Conservation (phyloP, 2,797 vertebrate genomes). For the Argya squamiceps region DNA sequence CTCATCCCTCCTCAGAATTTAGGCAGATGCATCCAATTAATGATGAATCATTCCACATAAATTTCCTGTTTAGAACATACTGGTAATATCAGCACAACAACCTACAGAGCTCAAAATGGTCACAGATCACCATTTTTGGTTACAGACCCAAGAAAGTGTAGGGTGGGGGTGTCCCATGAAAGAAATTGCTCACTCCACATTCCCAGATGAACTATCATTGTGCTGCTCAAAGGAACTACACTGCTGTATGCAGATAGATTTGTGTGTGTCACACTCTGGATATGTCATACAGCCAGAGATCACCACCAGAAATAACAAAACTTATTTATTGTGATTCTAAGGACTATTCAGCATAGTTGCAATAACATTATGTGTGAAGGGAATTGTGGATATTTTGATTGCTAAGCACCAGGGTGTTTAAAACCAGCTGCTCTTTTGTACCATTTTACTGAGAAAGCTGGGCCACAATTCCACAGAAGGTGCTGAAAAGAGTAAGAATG, state of each 20-base stretch:
- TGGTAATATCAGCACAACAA: not conserved
- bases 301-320: not conserved
- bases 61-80: constrained; percentile 44
- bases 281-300: not conserved
- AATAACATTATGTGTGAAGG: not conserved
- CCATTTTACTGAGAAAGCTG: not conserved
- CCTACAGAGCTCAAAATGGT: not conserved
- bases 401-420: not conserved
- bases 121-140: not conserved
- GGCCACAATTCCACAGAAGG: not conserved
- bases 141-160: not conserved
- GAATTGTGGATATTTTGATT: not conserved
- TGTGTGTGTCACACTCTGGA: not conserved
- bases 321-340: not conserved
- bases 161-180: not conserved
- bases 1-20: constrained; percentile 35
- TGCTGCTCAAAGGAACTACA: not conserved
- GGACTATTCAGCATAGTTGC: not conserved
- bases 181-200: not conserved
- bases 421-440: not conserved
- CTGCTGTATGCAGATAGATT: not conserved
- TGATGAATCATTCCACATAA: constrained; percentile 27
- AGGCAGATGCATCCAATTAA: constrained; percentile 58
- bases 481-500: not conserved
- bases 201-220: not conserved